Evolutionary conservation across 1,140 invertebrate species (phyloP), one percentile per base, ranked within the genome.

Genomic region (Scaptomyza pallida): DNA sequence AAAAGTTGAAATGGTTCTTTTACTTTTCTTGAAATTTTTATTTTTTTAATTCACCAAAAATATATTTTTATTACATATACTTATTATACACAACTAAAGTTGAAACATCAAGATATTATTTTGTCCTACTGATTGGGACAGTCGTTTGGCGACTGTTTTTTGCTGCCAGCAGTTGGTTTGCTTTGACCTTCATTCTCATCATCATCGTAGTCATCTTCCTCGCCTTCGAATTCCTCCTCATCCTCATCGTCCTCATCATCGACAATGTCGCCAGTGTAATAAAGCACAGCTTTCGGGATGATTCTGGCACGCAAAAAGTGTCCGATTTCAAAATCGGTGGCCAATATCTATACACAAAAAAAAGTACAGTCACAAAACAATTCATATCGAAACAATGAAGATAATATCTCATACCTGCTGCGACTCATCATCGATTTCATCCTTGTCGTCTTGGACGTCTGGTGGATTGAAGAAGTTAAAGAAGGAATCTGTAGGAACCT

Each of bases 391-490:
- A 17, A 12, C 23, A 13, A 30, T 12, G 15, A 30, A 9, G 2
- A 17, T 0, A 23, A 12, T n/a, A n/a, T n/a, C n/a, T 26, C 69
- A 63, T 72, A 91, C 90, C 26, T 79, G 78, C 77, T 94, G 93
- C 15, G 94, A 93, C 30, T 96, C 95, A 81, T 97, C 95, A 68
- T 91, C 90, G 41, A 97, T 92, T 61, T 97, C 95, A 72, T 92
- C 93, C 78, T 93, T 92, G 89, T 94, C 94, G 59, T 94, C 93
- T 51, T 94, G 93, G 64, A 95, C 93, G 61, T 91, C 91, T 59
- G 98, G 98, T 37, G 98, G 98, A 73, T 93, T 95, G 93, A 99
- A 99, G 94, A 99, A 99, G 92, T 99, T 99, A 93, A 99, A 99
- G 93, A 99, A 99, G 0, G 98, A 99, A 91, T 97, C 96, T 56